These are phyloP conservation scores for Chironomus tepperi DNA, from an alignment of 1,140 invertebrate species.

Conservation along the genomic window DNA sequence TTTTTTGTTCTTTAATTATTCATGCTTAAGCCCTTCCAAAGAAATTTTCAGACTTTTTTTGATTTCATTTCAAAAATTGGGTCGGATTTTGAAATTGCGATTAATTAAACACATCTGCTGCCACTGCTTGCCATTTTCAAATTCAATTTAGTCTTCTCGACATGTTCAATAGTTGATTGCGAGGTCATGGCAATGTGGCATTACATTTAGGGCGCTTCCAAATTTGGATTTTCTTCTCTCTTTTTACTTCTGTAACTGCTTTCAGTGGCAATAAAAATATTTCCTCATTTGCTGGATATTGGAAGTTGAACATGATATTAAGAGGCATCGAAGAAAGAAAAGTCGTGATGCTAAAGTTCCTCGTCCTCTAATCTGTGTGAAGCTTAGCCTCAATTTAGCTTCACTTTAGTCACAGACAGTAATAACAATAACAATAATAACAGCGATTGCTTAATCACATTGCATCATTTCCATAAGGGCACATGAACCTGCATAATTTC, in stretches of 20 bases:
- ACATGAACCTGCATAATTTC: neutral
- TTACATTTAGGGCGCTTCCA: neutral
- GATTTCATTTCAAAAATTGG: no score
- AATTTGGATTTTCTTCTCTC: neutral
- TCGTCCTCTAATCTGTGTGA: neutral
- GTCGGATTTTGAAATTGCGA: no score
- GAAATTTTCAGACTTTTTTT: no score
- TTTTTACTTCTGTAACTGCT: no score
- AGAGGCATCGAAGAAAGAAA: neutral
- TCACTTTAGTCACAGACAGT: no score
- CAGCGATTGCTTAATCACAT: neutral
- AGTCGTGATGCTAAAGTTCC: neutral
- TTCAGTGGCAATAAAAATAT: neutral
- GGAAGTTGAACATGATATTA: neutral
- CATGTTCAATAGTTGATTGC: neutral
- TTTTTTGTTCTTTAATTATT: no score
- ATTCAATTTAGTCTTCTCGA: neutral
- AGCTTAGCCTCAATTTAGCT: no score
- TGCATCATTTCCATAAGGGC: constrained; percentile 11
- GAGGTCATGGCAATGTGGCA: neutral
- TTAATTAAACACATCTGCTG: neutral
- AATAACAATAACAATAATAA: neutral
- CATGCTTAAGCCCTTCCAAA: no score
- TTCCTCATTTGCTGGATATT: neutral
- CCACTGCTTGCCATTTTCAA: neutral